Base-by-base conservation (phyloP, 2,888 invertebrate species). In the Monoplex corrugatus region DNA sequence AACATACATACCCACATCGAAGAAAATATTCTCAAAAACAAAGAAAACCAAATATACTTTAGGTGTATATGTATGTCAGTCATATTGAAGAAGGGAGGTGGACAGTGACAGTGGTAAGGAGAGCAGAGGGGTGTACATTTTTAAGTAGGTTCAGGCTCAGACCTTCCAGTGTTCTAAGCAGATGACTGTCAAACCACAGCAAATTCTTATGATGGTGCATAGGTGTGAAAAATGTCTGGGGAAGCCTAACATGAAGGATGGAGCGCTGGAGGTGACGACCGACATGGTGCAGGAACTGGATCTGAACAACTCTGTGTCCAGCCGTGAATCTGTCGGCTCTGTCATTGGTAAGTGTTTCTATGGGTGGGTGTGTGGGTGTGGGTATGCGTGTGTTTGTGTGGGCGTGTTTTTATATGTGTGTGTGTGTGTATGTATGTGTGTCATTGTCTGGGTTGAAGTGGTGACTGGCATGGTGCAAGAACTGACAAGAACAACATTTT, bases 201-300 rank as follows among this genome's bases (percentile, higher is more conserved):
- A 50, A 72, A 19, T 72, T 82, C n/a, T 50, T 19, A 50, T 50
- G 50, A 19, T 50, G 10, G 50, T 50, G n/a, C 82, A 68, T 35
- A 84, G 84, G 50, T 84, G 84, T 57, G 84, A 57, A 0, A 6
- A 23, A n/a, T 84, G 84, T 28, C 32, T n/a, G 38, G 84, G 50
- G 0, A 45, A 38, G 50, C 1, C 32, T 2, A 35, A 5, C 23
- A 6, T 23, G 19, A 57, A 23, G 57, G 57, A 84, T 6, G 19
- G 84, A 13, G 19, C 19, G 75, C 90, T 92, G 87, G 93, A 92
- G 45, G 92, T 92, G n/a, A 90, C 91, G 16, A 90, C 91, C 86
- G 95, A 95, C 87, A 83, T 93, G 16, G 94, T 95, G 3, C 93
- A 94, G 88, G 94, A 94, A 50, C 93, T 95, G 63, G 93, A 94